These are phyloP conservation scores for Amblyteles armatorius DNA, from an alignment of 2,888 invertebrate genomes.

Conservation along the genomic window DNA sequence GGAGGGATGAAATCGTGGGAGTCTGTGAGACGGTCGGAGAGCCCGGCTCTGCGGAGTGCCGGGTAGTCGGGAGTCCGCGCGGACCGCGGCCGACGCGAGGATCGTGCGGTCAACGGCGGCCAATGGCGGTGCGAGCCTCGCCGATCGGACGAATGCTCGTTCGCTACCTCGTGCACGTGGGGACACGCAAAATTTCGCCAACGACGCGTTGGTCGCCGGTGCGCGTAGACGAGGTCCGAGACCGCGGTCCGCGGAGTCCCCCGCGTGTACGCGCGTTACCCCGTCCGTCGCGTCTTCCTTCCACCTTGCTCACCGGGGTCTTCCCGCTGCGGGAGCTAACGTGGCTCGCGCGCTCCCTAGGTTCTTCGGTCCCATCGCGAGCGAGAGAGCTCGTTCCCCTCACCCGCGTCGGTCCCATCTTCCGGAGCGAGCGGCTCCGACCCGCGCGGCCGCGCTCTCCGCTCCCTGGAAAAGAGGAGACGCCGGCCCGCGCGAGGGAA, in stretches of 20 bases:
- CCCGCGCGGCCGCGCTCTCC: too few species aligned
- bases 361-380: constrained; percentile 23
- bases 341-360: constrained; percentile 62
- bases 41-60: constrained; percentile 44
- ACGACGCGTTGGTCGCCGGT: constrained; percentile 42
- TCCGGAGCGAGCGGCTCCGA: too few species aligned
- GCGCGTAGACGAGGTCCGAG: constrained; percentile 5
- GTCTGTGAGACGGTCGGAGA: constrained; percentile 43
- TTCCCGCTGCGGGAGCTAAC: constrained; percentile 63
- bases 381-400: constrained; percentile 6
- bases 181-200: constrained; percentile 39
- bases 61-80: constrained; percentile 68
- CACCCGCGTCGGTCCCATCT: too few species aligned
- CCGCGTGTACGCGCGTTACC: constrained; percentile 33
- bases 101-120: constrained; percentile 63
- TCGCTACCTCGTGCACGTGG: background rate
- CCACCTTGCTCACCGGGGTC: constrained; percentile 54
- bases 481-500: constrained; percentile 63
- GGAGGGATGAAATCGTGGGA: constrained; percentile 62
- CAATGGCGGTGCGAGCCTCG: constrained; percentile 54
- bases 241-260: background rate
- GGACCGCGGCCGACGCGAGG: constrained; percentile 60
- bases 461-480: constrained; percentile 38
- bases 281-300: constrained; percentile 23
- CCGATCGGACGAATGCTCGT: constrained; percentile 51